Conservation (phyloP, 2,888 invertebrate genomes). For the Agrilus cyanescens region DNA sequence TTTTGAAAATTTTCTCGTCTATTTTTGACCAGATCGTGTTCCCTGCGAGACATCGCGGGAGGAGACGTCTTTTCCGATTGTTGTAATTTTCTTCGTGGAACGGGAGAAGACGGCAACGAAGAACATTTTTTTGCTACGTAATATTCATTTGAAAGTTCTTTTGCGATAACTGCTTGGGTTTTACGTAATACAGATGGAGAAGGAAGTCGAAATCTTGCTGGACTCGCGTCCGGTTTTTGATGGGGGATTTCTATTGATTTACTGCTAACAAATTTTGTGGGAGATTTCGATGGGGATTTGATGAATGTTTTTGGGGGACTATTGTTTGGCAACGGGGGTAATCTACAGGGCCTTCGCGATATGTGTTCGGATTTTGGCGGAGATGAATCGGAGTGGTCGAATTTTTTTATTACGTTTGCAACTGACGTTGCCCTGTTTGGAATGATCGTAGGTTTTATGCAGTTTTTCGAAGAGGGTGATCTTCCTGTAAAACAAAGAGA, state of each 20-base stretch:
- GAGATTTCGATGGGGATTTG: neutral
- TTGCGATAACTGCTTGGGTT: slow-evolving; percentile 37
- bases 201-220: slow-evolving; percentile 32
- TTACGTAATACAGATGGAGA: slow-evolving; percentile 36
- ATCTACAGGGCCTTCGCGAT: neutral
- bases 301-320: neutral
- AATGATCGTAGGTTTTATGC: slow-evolving; percentile 27
- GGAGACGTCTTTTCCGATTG: neutral
- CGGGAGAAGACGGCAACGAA: neutral
- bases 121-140: neutral
- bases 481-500: slow-evolving; percentile 21
- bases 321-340: neutral
- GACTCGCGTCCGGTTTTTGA: slow-evolving; percentile 6
- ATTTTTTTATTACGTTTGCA: slow-evolving; percentile 31
- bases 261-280: neutral
- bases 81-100: neutral
- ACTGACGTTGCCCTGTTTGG: slow-evolving; percentile 24
- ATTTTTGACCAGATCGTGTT: slow-evolving; percentile 21
- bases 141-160: slow-evolving; percentile 33
- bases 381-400: slow-evolving; percentile 22
- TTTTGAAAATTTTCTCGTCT: slow-evolving; percentile 33
- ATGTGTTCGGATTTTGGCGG: neutral
- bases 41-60: neutral
- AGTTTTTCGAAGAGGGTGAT: slow-evolving; percentile 25
- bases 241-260: too few relatives aligned